These are phyloP conservation scores for Cataglyphis altisquamis DNA, from an alignment of 2,888 invertebrate species.

Conservation along the genomic window DNA sequence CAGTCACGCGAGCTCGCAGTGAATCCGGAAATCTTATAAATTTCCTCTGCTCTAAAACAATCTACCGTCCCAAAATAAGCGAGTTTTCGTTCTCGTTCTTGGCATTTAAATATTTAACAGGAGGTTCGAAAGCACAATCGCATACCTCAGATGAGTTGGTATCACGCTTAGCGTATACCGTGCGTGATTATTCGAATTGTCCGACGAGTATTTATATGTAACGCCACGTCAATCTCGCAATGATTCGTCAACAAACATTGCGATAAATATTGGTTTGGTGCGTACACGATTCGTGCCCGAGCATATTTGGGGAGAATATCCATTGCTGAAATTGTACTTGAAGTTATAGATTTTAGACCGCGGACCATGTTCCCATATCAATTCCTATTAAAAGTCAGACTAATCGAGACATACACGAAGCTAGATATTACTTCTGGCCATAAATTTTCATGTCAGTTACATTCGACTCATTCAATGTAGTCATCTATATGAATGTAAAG, in stretches of 20 bases:
- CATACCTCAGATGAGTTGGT: slow-evolving; percentile 63
- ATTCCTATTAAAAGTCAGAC: neutral
- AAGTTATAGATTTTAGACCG: neutral
- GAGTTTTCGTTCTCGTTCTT: slow-evolving; percentile 43
- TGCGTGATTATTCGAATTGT: slow-evolving; percentile 72
- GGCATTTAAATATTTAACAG: slow-evolving; percentile 78
- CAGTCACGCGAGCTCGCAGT: slow-evolving; percentile 53
- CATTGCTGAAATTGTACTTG: neutral
- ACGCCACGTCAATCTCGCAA: slow-evolving; percentile 4
- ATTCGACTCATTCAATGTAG: neutral
- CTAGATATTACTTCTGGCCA: neutral
- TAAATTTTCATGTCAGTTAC: neutral
- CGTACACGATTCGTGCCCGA: neutral
- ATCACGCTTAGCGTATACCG: slow-evolving; percentile 28
- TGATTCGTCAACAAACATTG: slow-evolving; percentile 25
- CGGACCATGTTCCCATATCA: neutral
- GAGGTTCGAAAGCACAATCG: slow-evolving; percentile 67
- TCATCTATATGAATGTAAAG: neutral
- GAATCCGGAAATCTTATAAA: slow-evolving; percentile 51
- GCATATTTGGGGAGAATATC: neutral
- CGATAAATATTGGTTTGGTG: slow-evolving; percentile 11
- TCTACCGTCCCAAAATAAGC: slow-evolving; percentile 40
- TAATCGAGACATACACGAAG: neutral
- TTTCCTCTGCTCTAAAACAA: slow-evolving; percentile 27
- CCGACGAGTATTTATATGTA: slow-evolving; percentile 72